These are phyloP conservation scores for Lasius fuliginosus DNA, from an alignment of 2,888 invertebrate species.

Conservation along the genomic window DNA sequence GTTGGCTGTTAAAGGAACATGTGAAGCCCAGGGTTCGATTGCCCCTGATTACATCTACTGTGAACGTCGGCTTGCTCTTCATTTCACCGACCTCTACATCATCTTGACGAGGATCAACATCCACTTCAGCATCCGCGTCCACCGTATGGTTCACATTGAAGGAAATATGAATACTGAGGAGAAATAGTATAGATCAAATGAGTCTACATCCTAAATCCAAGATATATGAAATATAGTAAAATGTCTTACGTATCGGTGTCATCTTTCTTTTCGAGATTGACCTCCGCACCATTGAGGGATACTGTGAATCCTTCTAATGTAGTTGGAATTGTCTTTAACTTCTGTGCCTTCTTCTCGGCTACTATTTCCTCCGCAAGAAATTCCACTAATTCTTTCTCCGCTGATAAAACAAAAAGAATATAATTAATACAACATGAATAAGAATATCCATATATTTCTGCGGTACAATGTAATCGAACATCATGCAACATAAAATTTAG, in stretches of 20 bases:
- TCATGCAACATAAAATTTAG: background rate
- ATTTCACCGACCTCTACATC: conserved; percentile 94
- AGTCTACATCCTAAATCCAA: background rate
- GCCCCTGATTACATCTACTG: conserved; percentile 94
- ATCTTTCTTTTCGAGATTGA: conserved; percentile 92
- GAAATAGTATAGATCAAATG: background rate
- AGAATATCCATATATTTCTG: background rate
- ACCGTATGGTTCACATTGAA: conserved; percentile 99
- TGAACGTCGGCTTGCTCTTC: conserved; percentile 97
- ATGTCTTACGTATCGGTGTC: conserved; percentile 90
- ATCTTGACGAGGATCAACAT: conserved; percentile 88
- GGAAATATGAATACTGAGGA: conserved; percentile 90
- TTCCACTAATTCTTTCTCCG: conserved; percentile 95
- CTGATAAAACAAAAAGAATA: conserved; percentile 86
- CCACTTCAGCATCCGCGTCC: conserved; percentile 91
- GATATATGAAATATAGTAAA: background rate
- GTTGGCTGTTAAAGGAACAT: conserved; percentile 92
- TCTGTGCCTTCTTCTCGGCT: conserved; percentile 95
- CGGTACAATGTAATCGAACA: background rate
- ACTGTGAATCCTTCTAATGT: conserved; percentile 94
- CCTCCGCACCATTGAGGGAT: conserved; percentile 93
- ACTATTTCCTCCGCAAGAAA: conserved; percentile 97
- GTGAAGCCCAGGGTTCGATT: conserved; percentile 93
- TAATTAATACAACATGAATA: background rate
- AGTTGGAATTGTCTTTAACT: conserved; percentile 91